phyloP scores from a whole-genome alignment of 2,888 invertebrate species.

The Artemia sinica region DNA sequence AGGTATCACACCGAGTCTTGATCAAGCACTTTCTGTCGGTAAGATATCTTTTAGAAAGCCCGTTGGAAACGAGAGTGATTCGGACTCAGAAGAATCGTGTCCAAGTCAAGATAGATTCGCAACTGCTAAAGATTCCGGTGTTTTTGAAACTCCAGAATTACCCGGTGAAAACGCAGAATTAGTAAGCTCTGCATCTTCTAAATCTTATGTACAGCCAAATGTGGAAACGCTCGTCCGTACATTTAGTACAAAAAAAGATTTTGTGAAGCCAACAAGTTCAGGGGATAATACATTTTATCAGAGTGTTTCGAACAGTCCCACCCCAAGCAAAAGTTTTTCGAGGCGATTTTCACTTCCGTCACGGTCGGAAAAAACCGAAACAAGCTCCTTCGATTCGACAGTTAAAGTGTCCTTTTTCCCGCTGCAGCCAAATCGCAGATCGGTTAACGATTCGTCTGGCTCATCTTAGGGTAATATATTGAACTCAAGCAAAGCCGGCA shows the following conservation, averaged over 20 bases:
- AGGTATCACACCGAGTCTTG: neutral
- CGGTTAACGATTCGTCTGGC: neutral
- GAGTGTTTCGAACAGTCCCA: neutral
- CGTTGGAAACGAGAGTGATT: neutral
- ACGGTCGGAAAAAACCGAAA: neutral
- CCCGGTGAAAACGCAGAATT: neutral
- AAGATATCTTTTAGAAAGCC: too few species aligned
- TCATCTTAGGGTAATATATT: slow-evolving; percentile 4
- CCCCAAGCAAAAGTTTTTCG: neutral
- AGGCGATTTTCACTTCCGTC: slow-evolving; percentile 7
- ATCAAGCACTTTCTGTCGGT: neutral
- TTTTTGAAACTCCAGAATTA: neutral
- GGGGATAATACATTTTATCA: neutral
- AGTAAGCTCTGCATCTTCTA: neutral
- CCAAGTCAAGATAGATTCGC: neutral
- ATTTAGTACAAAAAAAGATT: neutral
- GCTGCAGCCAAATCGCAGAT: neutral
- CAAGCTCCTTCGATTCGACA: neutral
- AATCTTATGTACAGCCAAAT: neutral
- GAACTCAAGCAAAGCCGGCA: neutral
- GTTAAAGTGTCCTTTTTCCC: neutral
- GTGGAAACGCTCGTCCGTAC: neutral
- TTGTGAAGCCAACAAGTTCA: neutral
- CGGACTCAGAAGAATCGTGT: neutral
- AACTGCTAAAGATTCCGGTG: neutral